phyloP scores from a whole-genome alignment of 2,888 invertebrate genomes.

The Caenorhabditis sulstoni region DNA sequence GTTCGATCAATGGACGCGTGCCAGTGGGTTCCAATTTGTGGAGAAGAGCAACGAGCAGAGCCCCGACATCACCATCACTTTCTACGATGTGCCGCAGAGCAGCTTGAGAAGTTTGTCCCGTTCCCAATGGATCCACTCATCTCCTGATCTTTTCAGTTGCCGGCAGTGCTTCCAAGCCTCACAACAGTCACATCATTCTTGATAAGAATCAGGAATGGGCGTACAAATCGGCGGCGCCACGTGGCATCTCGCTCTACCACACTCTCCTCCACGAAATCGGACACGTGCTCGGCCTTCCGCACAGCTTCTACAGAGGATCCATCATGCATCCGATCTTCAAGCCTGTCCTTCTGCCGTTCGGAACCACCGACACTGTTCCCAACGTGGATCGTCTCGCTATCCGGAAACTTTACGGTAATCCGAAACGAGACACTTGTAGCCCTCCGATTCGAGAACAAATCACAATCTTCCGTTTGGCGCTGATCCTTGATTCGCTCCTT shows the following conservation, averaged over 20 bases:
- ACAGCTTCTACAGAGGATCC: conserved; percentile 71
- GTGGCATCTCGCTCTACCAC: conserved; percentile 63
- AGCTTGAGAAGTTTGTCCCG: conserved; percentile 56
- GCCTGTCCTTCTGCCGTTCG: conserved; percentile 62
- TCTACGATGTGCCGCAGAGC: conserved; percentile 66
- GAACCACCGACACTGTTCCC: conserved; percentile 62
- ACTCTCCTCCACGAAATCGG: conserved; percentile 76
- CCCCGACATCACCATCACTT: conserved; percentile 71
- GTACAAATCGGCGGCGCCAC: conserved; percentile 51
- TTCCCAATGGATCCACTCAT: not conserved
- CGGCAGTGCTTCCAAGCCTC: conserved; percentile 59
- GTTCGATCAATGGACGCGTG: conserved; percentile 64
- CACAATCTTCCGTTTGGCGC: not conserved
- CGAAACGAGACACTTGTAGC: too few relatives aligned
- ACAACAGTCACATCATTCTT: conserved; percentile 60
- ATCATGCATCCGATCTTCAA: conserved; percentile 77
- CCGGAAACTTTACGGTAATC: conserved; percentile 73
- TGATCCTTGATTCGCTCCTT: too few relatives aligned
- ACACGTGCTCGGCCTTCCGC: conserved; percentile 74
- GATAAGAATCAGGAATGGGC: conserved; percentile 65
- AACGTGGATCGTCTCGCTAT: conserved; percentile 65
- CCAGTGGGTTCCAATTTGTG: conserved; percentile 58
- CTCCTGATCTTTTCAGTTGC: conserved; percentile 46
- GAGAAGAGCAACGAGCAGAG: conserved; percentile 35
- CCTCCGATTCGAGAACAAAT: too few relatives aligned